phyloP scores from a whole-genome alignment of 2,888 invertebrate genomes.

The Trachelus iudaicus region DNA sequence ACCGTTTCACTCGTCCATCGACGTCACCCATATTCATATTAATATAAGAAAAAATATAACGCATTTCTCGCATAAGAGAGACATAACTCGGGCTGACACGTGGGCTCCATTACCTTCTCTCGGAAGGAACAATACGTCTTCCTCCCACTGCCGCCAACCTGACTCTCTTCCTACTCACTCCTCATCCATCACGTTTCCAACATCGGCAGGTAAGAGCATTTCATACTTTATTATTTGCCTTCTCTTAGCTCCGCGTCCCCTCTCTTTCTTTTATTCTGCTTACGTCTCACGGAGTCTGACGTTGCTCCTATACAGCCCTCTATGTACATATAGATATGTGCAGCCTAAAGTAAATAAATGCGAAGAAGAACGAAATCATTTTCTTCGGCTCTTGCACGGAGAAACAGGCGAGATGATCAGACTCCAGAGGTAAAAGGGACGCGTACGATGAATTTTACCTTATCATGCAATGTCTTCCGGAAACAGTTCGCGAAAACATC shows the following conservation, averaged over 20 bases:
- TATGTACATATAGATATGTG: not conserved
- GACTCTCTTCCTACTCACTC: slow-evolving; percentile 25
- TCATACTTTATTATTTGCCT: slow-evolving; percentile 47
- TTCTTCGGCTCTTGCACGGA: not conserved
- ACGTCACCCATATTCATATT: slow-evolving; percentile 31
- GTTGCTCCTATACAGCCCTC: not conserved
- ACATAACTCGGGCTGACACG: slow-evolving; percentile 54
- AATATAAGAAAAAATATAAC: slow-evolving; percentile 36
- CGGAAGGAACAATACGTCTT: slow-evolving; percentile 56
- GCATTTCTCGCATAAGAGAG: slow-evolving; percentile 41
- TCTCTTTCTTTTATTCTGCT: slow-evolving; percentile 2
- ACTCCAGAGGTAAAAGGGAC: not conserved
- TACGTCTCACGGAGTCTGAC: not conserved
- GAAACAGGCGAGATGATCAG: not conserved
- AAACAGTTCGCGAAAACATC: not conserved
- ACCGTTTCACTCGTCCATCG: slow-evolving; percentile 1
- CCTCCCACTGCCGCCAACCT: slow-evolving; percentile 22
- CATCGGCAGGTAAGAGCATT: slow-evolving; percentile 46
- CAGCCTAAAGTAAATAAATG: not conserved
- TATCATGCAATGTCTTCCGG: not conserved
- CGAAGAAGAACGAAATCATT: not conserved
- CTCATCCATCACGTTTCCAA: slow-evolving; percentile 45
- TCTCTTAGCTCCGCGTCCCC: not conserved
- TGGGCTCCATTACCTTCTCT: slow-evolving; percentile 52
- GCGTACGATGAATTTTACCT: not conserved